phyloP scores from a whole-genome alignment of 2,888 invertebrate species.

The Luffia ferchaultella region DNA sequence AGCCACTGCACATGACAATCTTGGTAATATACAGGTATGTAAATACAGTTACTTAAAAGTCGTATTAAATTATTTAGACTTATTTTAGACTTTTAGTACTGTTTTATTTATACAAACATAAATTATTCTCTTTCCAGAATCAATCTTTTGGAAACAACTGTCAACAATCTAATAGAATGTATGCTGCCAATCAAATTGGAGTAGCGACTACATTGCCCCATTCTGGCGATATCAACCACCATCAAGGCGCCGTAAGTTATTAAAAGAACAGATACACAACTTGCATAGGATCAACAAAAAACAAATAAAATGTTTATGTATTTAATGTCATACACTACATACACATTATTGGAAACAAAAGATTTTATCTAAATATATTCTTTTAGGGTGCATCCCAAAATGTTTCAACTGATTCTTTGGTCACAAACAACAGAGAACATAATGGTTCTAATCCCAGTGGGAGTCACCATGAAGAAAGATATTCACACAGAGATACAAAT shows the following conservation, averaged over 20 bases:
- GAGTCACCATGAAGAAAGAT: slow-evolving; percentile 42
- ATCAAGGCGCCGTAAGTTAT: slow-evolving; percentile 1
- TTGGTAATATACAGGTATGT: slow-evolving; percentile 30
- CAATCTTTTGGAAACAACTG: slow-evolving; percentile 32
- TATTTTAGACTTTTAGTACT: no score
- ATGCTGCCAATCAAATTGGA: slow-evolving; percentile 55
- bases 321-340: no score
- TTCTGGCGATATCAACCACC: slow-evolving; percentile 13
- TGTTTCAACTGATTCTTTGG: neutral
- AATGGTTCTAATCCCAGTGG: slow-evolving; percentile 30
- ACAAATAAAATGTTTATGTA: no score
- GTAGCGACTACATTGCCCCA: slow-evolving; percentile 57
- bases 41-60: neutral
- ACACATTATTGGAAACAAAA: no score
- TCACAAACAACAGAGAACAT: slow-evolving; percentile 26
- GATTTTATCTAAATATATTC: no score
- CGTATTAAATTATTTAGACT: neutral
- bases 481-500: slow-evolving; percentile 31
- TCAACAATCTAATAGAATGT: slow-evolving; percentile 42
- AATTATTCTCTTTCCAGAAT: slow-evolving; percentile 26
- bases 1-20: slow-evolving; percentile 43
- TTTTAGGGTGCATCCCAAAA: neutral
- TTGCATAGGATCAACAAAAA: no score
- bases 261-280: neutral
- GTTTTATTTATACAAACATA: neutral